Evolutionary conservation across 2,888 invertebrate species (phyloP).

Genomic region (Xanthia icteritia): DNA sequence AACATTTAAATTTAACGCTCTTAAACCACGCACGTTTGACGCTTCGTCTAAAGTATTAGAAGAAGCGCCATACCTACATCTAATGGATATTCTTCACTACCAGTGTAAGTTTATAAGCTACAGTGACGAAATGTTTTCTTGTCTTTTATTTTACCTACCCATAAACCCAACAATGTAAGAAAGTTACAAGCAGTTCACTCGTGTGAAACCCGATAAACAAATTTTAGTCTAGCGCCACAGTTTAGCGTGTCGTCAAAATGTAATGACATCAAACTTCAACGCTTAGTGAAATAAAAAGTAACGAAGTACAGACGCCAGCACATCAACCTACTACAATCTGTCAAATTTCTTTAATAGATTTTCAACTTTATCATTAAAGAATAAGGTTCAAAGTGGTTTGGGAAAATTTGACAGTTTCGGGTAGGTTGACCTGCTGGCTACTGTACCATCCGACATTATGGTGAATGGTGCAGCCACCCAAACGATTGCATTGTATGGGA

Average conservation of each 20-base stretch:
- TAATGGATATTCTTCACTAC: neutral
- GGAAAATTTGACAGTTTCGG: too few relatives aligned
- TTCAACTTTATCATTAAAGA: too few relatives aligned
- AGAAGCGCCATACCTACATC: neutral
- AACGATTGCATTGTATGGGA: slow-evolving; percentile 22
- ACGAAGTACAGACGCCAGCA: too few relatives aligned
- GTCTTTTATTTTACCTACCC: neutral
- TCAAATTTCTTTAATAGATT: too few relatives aligned
- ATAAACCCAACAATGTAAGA: slow-evolving; percentile 32
- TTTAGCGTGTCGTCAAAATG: slow-evolving; percentile 55
- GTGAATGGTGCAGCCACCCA: neutral
- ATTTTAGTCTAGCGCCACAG: slow-evolving; percentile 33
- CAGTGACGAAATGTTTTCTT: neutral
- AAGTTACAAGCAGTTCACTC: slow-evolving; percentile 8
- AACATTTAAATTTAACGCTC: too few relatives aligned
- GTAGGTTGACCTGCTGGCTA: too few relatives aligned
- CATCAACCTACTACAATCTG: too few relatives aligned
- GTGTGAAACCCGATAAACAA: slow-evolving; percentile 45
- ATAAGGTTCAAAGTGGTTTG: too few relatives aligned
- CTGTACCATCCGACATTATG: neutral
- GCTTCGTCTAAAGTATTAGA: neutral
- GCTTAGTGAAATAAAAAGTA: slow-evolving; percentile 65
- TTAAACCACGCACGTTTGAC: neutral
- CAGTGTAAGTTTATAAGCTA: neutral
- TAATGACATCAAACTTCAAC: slow-evolving; percentile 60